A percentile compares a stretch with the other conserved stretches of the same genome.
Evolutionary conservation across 2,113 vertebrate genomes (phyloP).

Genomic region (Lutjanus erythropterus): DNA sequence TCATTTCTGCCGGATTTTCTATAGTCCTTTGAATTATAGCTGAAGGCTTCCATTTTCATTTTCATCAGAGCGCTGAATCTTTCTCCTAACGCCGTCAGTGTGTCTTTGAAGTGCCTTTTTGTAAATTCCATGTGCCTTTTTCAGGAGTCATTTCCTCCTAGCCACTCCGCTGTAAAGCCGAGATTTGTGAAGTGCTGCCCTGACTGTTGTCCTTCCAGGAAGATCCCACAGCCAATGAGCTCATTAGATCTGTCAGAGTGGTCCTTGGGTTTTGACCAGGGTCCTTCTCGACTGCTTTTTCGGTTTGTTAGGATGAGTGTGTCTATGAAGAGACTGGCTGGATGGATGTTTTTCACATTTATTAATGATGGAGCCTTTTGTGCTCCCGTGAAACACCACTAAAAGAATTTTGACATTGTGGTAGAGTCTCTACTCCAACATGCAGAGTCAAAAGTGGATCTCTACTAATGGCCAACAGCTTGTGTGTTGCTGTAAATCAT

Average conservation of each 20-base stretch:
- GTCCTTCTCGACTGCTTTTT: slow-evolving; percentile 14
- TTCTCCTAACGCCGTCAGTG: slow-evolving; percentile 5
- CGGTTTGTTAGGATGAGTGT: slow-evolving; percentile 22
- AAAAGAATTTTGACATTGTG: background rate
- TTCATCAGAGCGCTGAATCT: slow-evolving; percentile 28
- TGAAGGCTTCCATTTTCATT: slow-evolving; percentile 44
- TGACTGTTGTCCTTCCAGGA: slow-evolving; percentile 52
- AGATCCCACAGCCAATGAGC: slow-evolving; percentile 47
- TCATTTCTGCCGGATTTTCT: slow-evolving; percentile 13
- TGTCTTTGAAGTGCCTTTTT: slow-evolving; percentile 56
- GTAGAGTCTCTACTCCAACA: background rate
- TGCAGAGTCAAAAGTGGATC: background rate
- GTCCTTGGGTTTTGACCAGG: slow-evolving; percentile 45
- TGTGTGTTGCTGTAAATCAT: background rate
- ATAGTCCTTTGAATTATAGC: slow-evolving; percentile 42
- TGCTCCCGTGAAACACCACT: slow-evolving; percentile 1
- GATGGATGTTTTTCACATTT: slow-evolving; percentile 23
- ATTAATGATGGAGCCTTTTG: slow-evolving; percentile 22
- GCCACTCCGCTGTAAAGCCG: slow-evolving; percentile 37
- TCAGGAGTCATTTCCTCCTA: slow-evolving; percentile 36
- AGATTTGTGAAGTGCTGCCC: slow-evolving; percentile 54
- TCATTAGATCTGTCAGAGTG: slow-evolving; percentile 60
- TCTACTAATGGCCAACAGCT: background rate
- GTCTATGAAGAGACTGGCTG: slow-evolving; percentile 5
- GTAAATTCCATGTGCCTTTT: slow-evolving; percentile 30